These are phyloP conservation scores for Eilema depressum DNA, from an alignment of 2,888 invertebrate species.

Conservation along the genomic window DNA sequence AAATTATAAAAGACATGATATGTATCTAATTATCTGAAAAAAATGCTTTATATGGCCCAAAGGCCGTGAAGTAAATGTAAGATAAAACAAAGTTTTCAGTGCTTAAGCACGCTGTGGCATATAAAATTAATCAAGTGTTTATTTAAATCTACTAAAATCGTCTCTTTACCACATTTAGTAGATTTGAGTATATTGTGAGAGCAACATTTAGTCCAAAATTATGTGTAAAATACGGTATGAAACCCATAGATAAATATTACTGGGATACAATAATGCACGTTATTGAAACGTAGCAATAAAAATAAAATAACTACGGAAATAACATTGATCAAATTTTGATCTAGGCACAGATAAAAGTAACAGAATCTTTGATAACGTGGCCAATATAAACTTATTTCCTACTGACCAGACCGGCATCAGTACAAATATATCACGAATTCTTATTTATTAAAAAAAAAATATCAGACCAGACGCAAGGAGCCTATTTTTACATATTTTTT, in stretches of 20 bases:
- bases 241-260: neutral
- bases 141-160: neutral
- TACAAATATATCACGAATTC: too few relatives aligned
- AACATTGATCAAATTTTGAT: neutral
- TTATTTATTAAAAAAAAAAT: too few relatives aligned
- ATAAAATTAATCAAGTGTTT: neutral
- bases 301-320: neutral
- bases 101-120: neutral
- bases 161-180: conserved; percentile 1
- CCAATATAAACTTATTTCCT: neutral
- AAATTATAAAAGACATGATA: too few relatives aligned
- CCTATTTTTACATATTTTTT: too few relatives aligned
- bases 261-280: neutral
- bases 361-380: neutral
- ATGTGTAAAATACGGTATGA: neutral
- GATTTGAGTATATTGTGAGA: too few relatives aligned
- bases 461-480: too few relatives aligned
- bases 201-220: neutral
- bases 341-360: neutral
- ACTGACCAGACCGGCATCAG: too few relatives aligned
- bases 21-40: neutral
- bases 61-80: neutral
- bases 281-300: too few relatives aligned
- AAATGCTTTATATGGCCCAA: neutral
- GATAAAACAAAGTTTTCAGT: neutral